Evolutionary conservation across 2,888 invertebrate species (phyloP).

Genomic region (Mythimna ferrago): DNA sequence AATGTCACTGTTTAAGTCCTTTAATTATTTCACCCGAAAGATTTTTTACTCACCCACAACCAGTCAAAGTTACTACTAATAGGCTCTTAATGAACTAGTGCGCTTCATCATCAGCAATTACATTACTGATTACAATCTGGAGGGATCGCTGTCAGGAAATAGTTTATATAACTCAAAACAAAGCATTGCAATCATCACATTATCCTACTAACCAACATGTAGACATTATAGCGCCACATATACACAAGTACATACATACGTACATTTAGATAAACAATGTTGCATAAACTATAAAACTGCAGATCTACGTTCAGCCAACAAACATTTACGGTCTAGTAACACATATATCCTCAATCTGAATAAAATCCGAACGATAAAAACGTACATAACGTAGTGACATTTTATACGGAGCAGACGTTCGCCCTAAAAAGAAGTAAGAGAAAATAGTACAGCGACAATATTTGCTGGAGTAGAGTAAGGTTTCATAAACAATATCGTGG

Average conservation of each 20-base stretch:
- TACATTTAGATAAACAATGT: background rate
- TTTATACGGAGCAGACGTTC: slow-evolving; percentile 44
- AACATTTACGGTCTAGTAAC: slow-evolving; percentile 24
- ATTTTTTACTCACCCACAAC: too few species aligned
- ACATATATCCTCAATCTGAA: slow-evolving; percentile 23
- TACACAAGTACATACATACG: background rate
- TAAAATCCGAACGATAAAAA: slow-evolving; percentile 29
- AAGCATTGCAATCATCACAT: background rate
- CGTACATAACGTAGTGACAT: slow-evolving; percentile 27
- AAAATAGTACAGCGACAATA: slow-evolving; percentile 57
- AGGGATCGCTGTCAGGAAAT: too few species aligned
- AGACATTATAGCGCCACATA: background rate
- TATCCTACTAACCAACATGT: background rate
- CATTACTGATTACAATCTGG: too few species aligned
- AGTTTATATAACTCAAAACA: too few species aligned
- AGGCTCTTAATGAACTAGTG: too few species aligned
- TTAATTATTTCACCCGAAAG: too few species aligned
- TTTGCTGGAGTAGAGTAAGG: slow-evolving; percentile 47
- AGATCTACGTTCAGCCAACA: slow-evolving; percentile 5
- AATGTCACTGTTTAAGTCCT: too few species aligned
- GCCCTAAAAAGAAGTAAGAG: slow-evolving; percentile 43
- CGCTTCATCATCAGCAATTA: too few species aligned
- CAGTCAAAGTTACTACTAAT: too few species aligned
- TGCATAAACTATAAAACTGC: background rate
- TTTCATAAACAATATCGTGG: slow-evolving; percentile 58